Evolutionary conservation across 1,140 invertebrate genomes (phyloP).

Genomic region (Matsumurasca onukii): DNA sequence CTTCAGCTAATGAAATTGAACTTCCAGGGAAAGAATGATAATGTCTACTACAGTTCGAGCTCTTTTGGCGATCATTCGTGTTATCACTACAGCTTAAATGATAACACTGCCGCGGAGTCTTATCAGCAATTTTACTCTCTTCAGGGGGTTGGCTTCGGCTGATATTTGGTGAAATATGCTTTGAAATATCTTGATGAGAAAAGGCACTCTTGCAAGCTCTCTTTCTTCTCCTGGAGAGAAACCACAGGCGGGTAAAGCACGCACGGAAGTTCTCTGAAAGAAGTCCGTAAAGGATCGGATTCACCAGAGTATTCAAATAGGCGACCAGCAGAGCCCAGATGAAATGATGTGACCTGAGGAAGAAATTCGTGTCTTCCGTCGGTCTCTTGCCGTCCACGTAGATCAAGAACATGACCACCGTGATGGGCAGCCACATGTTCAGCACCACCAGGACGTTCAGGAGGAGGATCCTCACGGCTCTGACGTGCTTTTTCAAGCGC

Average conservation of each 20-base stretch:
- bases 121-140: background rate
- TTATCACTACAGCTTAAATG: constrained; percentile 19
- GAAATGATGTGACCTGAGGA: constrained; percentile 54
- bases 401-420: constrained; percentile 56
- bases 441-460: constrained; percentile 58
- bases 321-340: constrained; percentile 59
- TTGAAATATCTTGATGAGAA: too few species aligned
- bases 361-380: constrained; percentile 53
- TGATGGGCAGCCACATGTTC: constrained; percentile 62
- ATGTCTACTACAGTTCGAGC: background rate
- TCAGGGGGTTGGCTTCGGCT: background rate
- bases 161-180: too few species aligned
- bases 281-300: constrained; percentile 77
- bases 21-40: constrained; percentile 1
- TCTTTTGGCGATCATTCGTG: background rate
- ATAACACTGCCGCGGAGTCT: constrained; percentile 1
- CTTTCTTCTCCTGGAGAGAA: constrained; percentile 30
- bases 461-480: constrained; percentile 56
- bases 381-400: constrained; percentile 56
- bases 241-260: constrained; percentile 52
- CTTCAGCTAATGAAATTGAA: background rate
- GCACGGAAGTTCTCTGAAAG: constrained; percentile 74
- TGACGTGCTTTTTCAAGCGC: constrained; percentile 56
- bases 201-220: background rate
- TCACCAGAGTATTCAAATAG: constrained; percentile 71